phyloP scores from a whole-genome alignment of 2,888 invertebrate genomes.

The Halocaridina rubra region DNA sequence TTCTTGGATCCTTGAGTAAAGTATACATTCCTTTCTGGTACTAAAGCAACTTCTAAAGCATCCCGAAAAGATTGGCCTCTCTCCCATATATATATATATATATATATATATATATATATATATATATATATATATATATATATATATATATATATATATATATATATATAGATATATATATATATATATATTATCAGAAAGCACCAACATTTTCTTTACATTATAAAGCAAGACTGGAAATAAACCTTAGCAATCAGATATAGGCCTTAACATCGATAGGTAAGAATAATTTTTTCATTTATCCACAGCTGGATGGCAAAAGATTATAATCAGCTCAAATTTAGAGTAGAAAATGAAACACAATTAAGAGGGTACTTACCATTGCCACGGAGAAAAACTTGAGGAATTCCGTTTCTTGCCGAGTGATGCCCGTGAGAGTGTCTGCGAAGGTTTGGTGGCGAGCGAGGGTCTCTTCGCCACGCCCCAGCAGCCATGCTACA shows the following conservation, averaged over 20 bases:
- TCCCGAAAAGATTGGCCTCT: too few species aligned
- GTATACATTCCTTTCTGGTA: too few species aligned
- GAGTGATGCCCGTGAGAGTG: slow-evolving; percentile 50
- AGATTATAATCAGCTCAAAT: too few species aligned
- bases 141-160: background rate
- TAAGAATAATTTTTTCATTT: too few species aligned
- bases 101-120: background rate
- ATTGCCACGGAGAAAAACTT: slow-evolving; percentile 51
- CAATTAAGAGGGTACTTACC: slow-evolving; percentile 9
- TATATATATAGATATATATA: background rate
- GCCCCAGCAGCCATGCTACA: slow-evolving; percentile 48
- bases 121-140: background rate
- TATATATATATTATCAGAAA: background rate
- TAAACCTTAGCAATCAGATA: background rate
- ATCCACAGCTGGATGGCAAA: too few species aligned
- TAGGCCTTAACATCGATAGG: background rate
- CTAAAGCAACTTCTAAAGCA: too few species aligned
- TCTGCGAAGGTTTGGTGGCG: slow-evolving; percentile 51
- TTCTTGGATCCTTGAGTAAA: too few species aligned
- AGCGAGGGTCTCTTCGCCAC: slow-evolving; percentile 40
- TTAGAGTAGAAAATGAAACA: too few species aligned
- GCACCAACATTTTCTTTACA: background rate
- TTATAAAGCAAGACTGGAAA: background rate
- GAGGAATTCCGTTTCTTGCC: slow-evolving; percentile 50
- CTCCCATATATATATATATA: background rate